Percentiles rank a stretch among this genome's conserved stretches.
Evolutionary conservation across 64 coral and sea anemone species (phyloP).

Genomic region (Stichodactyla helianthus): DNA sequence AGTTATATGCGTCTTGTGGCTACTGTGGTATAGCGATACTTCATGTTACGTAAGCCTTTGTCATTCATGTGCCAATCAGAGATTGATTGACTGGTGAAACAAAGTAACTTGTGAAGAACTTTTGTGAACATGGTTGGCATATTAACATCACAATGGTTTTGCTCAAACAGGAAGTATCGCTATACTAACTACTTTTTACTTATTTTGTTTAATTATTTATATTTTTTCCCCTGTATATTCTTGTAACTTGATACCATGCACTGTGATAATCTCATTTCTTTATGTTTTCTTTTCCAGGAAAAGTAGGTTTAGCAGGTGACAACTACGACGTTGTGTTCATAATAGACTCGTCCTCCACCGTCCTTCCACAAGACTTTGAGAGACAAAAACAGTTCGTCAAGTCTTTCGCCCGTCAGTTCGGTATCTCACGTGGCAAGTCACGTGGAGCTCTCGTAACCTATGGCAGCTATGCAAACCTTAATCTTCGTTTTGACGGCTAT

Average conservation of each 20-base stretch:
- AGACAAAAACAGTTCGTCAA: constrained; percentile 13
- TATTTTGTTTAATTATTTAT: no score
- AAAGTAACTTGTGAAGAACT: no score
- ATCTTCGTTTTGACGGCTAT: constrained; percentile 11
- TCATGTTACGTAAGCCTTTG: no score
- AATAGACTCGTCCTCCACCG: constrained; percentile 8
- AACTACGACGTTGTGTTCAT: constrained; percentile 7
- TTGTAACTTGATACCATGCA: neutral
- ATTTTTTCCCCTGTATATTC: no score
- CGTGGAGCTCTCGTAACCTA: constrained; percentile 20
- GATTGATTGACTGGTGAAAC: no score
- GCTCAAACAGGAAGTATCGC: no score
- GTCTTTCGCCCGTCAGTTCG: neutral
- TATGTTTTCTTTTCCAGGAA: neutral
- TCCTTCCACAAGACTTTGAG: constrained; percentile 1
- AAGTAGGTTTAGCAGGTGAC: neutral
- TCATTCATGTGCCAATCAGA: no score
- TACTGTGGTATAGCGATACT: no score
- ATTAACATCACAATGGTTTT: no score
- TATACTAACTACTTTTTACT: no score
- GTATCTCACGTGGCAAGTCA: neutral
- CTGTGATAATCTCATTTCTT: neutral
- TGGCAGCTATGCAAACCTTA: constrained; percentile 2
- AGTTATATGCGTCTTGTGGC: neutral
- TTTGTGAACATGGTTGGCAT: no score